These are phyloP conservation scores for Caenorhabditis macrosperma DNA, from an alignment of 2,888 invertebrate species.

Conservation along the genomic window DNA sequence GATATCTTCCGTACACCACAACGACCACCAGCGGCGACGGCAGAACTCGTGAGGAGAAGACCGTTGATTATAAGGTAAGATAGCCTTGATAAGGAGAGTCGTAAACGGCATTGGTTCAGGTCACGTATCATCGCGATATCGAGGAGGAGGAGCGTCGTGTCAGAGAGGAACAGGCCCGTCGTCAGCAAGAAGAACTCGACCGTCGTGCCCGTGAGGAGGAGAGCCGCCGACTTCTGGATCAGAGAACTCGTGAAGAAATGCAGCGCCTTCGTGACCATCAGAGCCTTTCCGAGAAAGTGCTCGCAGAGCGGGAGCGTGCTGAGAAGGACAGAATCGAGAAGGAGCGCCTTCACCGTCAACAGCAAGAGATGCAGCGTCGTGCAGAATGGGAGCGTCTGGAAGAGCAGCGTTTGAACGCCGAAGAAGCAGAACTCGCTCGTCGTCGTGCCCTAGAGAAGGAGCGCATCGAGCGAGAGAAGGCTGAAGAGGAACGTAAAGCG, in stretches of 20 bases:
- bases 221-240: slow-evolving; percentile 73
- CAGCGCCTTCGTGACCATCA: slow-evolving; percentile 72
- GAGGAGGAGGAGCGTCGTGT: slow-evolving; percentile 79
- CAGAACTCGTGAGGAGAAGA: slow-evolving; percentile 66
- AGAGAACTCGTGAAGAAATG: slow-evolving; percentile 73
- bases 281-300: slow-evolving; percentile 70
- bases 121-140: slow-evolving; percentile 69
- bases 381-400: slow-evolving; percentile 79
- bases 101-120: slow-evolving; percentile 23
- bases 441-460: slow-evolving; percentile 66
- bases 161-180: slow-evolving; percentile 71
- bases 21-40: slow-evolving; percentile 61
- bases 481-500: slow-evolving; percentile 53
- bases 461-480: slow-evolving; percentile 69
- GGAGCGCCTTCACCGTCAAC: slow-evolving; percentile 58
- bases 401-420: slow-evolving; percentile 67
- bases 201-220: slow-evolving; percentile 74
- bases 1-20: slow-evolving; percentile 66
- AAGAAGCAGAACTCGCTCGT: slow-evolving; percentile 67
- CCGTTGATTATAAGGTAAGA: slow-evolving; percentile 65
- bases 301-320: slow-evolving; percentile 71
- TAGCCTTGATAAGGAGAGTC: slow-evolving; percentile 8
- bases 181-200: slow-evolving; percentile 60
- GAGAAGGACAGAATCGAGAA: slow-evolving; percentile 73
- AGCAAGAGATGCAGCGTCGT: slow-evolving; percentile 64